Base-by-base conservation (phyloP, 1,140 invertebrate species). In the Drosophila arawakana region DNA sequence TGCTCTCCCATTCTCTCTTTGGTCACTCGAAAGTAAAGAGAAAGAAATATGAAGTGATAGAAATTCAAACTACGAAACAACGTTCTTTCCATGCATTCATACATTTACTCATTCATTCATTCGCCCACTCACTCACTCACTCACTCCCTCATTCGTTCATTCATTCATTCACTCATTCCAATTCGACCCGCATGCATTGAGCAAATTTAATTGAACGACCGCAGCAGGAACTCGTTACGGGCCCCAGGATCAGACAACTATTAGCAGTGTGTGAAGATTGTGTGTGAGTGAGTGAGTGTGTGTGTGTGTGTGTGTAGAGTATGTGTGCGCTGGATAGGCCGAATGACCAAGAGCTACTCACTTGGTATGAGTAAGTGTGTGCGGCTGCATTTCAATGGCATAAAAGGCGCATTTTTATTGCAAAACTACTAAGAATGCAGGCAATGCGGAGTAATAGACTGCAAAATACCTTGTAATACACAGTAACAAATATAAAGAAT, bases 11-110 rank as follows among this genome's bases (percentile, higher is more conserved):
- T 5, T 15, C 35, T 54, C 6, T 21, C 35, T 50, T 21, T n/a
- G 37, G 44, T 37, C 46, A 70, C 57, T 30, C 67, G 44, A 55
- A 71, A 65, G 61, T 46, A n/a, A n/a, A 47, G 68, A 54, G 75
- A 82, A 86, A 82, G 73, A 88, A 82, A 82, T 88, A 82, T 82
- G 66, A 86, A 88, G 79, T 82, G 82, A 78, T 85, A 78, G 81
- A 75, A 79, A 74, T 70, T 70, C 58, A 70, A 74, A 62, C 59
- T 35, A 50, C 52, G 13, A 41, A 30, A 15, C 21, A 59, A 49
- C 61, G 52, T 18, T 37, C 37, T 65, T 55, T 47, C 54, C 43
- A 68, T 55, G 37, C 25, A 7, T 63, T 57, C 37, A 57, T 39
- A 21, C 37, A 57, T 57, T 41, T 15, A 41, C 35, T 35, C 30